Conservation (phyloP, 2,113 vertebrate species). For the Aptenodytes forsteri region DNA sequence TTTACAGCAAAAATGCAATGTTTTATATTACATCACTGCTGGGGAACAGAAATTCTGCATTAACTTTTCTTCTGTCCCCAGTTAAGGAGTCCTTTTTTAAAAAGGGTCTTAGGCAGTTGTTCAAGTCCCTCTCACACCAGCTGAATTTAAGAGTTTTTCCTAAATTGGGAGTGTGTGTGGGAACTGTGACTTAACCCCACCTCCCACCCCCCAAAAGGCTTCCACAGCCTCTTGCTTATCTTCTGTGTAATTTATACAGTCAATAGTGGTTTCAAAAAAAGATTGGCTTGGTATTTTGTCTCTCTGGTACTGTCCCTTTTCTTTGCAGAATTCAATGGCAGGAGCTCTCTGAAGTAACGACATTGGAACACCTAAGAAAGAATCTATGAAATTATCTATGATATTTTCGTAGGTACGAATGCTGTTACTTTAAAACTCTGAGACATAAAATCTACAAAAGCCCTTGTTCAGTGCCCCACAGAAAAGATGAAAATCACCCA, state of each 20-base stretch:
- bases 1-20: not conserved
- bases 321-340: not conserved
- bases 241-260: not conserved
- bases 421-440: not conserved
- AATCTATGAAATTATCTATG: not conserved
- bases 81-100: not conserved
- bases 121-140: not conserved
- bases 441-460: not conserved
- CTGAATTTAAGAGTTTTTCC: not conserved
- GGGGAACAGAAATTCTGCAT: not conserved
- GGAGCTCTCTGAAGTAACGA: not conserved
- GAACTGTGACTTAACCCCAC: not conserved
- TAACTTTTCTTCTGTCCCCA: not conserved
- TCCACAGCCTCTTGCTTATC: not conserved
- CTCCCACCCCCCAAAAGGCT: not conserved
- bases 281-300: not conserved
- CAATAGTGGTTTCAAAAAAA: not conserved
- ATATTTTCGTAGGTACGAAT: not conserved
- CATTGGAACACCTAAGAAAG: not conserved
- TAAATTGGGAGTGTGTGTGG: not conserved
- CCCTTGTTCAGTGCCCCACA: not conserved
- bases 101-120: not conserved
- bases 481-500: not conserved
- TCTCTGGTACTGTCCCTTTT: not conserved
- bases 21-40: not conserved